Base-by-base conservation (phyloP, 2,797 vertebrate species). In the Danio choprae region DNA sequence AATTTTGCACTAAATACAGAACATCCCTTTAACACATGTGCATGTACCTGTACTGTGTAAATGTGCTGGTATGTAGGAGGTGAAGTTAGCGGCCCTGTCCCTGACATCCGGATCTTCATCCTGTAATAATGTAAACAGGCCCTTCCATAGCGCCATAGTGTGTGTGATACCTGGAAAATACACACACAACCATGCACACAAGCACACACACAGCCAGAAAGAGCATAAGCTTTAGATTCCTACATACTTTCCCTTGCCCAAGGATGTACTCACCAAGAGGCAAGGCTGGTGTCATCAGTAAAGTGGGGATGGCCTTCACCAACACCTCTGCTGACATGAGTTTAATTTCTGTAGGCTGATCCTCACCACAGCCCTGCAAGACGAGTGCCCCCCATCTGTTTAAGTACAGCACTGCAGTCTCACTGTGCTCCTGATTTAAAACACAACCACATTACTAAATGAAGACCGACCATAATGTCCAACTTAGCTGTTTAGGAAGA, bases 21-120 rank as follows among this genome's bases (percentile, higher is more conserved):
- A 38, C 29, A 15, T 64, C 20, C 43, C 36, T 29, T 18, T 50
- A 62, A 62, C 81, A 73, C 81, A 73, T 83, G 71, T 65, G 62
- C 36, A 48, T 69, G 20, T 92, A 94, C 92, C 92, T 91, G 86
- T 40, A 67, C 62, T 74, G 18, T 92, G 81, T 12, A 92, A 84
- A 82, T 86, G 70, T 16, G 84, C 36, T 16, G 92, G 91, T 1
- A 92, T 89, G 4, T 90, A 87, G n/a, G 88, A 90, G 82, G 95
- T 90, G 22, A 96, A 94, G 83, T 96, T 94, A 0, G 96, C 91
- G 20, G 95, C 95, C 74, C 89, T 84, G 53, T 97, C 93, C 85
- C 97, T 89, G 83, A 98, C 91, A 0, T 93, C 92, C 83, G 93
- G 91, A 82, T 98, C 97, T 90, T 99, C 97, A 51, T 97, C 97